Percentiles rank a stretch among this genome's conserved stretches.
These are phyloP conservation scores for Gonocerus acuteangulatus DNA, from an alignment of 2,888 invertebrate genomes.

Conservation along the genomic window DNA sequence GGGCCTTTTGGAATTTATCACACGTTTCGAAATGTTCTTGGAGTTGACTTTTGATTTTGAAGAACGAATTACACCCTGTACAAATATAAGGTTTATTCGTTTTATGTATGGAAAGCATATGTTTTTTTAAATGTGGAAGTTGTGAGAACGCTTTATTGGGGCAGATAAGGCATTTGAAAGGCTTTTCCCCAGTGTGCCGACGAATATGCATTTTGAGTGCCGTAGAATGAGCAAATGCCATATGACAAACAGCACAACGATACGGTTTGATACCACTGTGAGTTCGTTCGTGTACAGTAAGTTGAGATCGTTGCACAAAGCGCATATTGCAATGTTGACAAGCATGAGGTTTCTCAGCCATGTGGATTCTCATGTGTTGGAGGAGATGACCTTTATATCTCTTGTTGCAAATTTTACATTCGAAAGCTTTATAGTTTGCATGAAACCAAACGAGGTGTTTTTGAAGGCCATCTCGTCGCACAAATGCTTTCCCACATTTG, in stretches of 20 bases:
- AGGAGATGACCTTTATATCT: constrained; percentile 71
- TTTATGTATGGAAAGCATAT: constrained; percentile 77
- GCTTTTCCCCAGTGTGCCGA: constrained; percentile 78
- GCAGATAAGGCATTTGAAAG: constrained; percentile 52
- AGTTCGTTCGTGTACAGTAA: constrained; percentile 74
- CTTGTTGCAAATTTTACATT: constrained; percentile 74
- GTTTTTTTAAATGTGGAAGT: constrained; percentile 77
- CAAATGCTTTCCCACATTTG: constrained; percentile 70
- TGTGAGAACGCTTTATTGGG: constrained; percentile 66
- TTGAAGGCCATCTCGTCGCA: constrained; percentile 63
- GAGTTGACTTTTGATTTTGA: constrained; percentile 66
- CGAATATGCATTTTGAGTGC: constrained; percentile 75
- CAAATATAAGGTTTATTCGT: constrained; percentile 72
- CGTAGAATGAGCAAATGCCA: constrained; percentile 75
- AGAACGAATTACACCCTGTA: constrained; percentile 61
- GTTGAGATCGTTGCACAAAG: constrained; percentile 75
- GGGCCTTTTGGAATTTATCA: constrained; percentile 22
- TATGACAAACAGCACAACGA: constrained; percentile 69
- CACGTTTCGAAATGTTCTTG: constrained; percentile 49
- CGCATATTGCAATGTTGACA: constrained; percentile 70
- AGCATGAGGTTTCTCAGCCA: constrained; percentile 64
- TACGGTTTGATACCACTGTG: constrained; percentile 80
- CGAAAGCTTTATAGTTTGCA: constrained; percentile 62
- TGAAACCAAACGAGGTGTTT: constrained; percentile 71
- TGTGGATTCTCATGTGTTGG: constrained; percentile 75